These are phyloP conservation scores for Parotia lawesii DNA, from an alignment of 2,113 vertebrate species.

Conservation along the genomic window DNA sequence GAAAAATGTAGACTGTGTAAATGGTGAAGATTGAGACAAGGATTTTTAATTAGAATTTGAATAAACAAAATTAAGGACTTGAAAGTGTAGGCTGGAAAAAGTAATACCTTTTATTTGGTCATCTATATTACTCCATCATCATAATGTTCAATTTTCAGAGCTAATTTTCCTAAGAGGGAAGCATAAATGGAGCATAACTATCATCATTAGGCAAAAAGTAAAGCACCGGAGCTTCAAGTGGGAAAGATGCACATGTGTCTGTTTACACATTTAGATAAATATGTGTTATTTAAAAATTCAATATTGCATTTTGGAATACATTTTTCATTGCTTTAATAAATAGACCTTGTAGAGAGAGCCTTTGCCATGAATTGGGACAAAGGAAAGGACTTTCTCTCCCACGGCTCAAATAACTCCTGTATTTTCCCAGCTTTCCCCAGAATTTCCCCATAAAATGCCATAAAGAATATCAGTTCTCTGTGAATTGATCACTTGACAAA, in stretches of 20 bases:
- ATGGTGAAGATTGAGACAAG: background rate
- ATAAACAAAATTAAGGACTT: background rate
- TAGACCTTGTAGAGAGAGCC: background rate
- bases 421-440: background rate
- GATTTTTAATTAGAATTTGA: background rate
- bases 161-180: background rate
- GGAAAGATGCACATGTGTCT: background rate
- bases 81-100: background rate
- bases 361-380: background rate
- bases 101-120: background rate
- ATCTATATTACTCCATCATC: background rate
- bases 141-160: background rate
- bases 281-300: background rate
- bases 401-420: background rate
- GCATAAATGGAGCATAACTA: background rate
- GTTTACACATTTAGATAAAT: background rate
- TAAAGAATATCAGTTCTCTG: background rate
- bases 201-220: background rate
- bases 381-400: background rate
- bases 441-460: background rate
- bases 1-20: background rate
- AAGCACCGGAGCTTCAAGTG: background rate
- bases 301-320: background rate
- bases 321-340: background rate
- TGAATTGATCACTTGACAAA: background rate